Conservation (phyloP, 1,140 invertebrate genomes). For the Drosophila equinoxialis region DNA sequence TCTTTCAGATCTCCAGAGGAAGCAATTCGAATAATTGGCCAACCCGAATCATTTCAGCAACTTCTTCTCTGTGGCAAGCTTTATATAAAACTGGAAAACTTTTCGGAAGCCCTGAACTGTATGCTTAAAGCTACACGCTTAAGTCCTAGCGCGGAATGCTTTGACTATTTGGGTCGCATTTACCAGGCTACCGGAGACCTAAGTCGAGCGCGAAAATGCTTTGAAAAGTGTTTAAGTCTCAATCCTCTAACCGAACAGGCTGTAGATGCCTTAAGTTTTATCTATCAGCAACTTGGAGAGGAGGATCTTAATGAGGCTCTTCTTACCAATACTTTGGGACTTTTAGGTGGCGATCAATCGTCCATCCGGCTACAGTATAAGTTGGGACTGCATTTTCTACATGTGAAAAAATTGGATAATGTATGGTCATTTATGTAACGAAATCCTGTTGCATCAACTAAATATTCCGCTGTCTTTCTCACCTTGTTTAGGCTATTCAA, state of each 20-base stretch:
- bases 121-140: conserved; percentile 90
- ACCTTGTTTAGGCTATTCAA: conserved; percentile 86
- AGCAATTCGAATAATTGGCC: conserved; percentile 84
- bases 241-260: conserved; percentile 87
- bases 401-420: conserved; percentile 87
- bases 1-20: conserved; percentile 72
- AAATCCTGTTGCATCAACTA: neutral
- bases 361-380: conserved; percentile 92
- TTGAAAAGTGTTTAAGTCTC: conserved; percentile 91
- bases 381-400: conserved; percentile 90
- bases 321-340: conserved; percentile 86
- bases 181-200: conserved; percentile 87
- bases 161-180: conserved; percentile 90
- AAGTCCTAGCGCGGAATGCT: conserved; percentile 89
- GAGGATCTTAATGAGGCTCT: conserved; percentile 88
- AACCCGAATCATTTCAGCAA: conserved; percentile 83
- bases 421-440: conserved; percentile 28
- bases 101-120: conserved; percentile 86
- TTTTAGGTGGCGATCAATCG: conserved; percentile 83
- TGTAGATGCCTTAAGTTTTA: conserved; percentile 89
- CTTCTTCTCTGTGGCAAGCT: conserved; percentile 87
- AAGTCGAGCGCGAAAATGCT: conserved; percentile 90
- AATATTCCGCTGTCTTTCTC: neutral
- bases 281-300: conserved; percentile 88
- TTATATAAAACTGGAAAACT: conserved; percentile 86